A percentile compares a stretch with the other conserved stretches of the same genome.
phyloP scores from a whole-genome alignment of 2,797 vertebrate genomes.

The Eospalax fontanierii region DNA sequence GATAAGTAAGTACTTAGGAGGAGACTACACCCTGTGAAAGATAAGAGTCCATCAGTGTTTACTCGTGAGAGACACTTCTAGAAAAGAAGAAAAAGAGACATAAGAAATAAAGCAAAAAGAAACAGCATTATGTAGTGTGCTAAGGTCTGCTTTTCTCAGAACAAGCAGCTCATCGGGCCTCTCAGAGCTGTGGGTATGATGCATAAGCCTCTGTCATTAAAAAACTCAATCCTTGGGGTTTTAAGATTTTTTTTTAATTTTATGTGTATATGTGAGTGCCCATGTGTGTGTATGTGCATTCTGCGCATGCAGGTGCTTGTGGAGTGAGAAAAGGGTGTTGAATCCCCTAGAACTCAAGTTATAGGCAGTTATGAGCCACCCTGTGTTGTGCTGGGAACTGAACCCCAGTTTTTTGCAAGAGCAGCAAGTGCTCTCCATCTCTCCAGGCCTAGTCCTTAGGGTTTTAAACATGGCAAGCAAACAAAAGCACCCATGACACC shows the following conservation, averaged over 20 bases:
- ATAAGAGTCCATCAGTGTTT: neutral
- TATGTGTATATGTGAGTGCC: too few relatives aligned
- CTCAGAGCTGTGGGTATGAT: neutral
- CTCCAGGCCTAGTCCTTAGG: neutral
- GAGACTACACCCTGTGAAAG: neutral
- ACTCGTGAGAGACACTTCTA: neutral
- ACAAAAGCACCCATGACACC: neutral
- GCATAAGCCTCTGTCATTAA: neutral
- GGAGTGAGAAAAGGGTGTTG: too few relatives aligned
- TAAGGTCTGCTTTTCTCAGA: slow-evolving; percentile 11
- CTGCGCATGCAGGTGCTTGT: too few relatives aligned
- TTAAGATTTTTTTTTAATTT: neutral
- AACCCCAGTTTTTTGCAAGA: too few relatives aligned
- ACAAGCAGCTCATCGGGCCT: neutral
- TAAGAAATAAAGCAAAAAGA: neutral
- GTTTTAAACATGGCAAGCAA: neutral
- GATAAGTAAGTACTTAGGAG: neutral
- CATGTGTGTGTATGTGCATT: too few relatives aligned
- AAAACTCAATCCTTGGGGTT: neutral
- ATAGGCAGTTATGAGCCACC: too few relatives aligned
- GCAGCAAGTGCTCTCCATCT: too few relatives aligned
- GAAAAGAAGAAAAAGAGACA: neutral
- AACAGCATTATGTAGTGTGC: neutral
- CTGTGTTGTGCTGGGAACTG: too few relatives aligned
- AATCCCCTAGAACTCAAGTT: too few relatives aligned